A percentile compares a stretch with the other conserved stretches of the same genome.
Evolutionary conservation across 2,797 vertebrate genomes (phyloP).

Genomic region (Esox masquinongy): DNA sequence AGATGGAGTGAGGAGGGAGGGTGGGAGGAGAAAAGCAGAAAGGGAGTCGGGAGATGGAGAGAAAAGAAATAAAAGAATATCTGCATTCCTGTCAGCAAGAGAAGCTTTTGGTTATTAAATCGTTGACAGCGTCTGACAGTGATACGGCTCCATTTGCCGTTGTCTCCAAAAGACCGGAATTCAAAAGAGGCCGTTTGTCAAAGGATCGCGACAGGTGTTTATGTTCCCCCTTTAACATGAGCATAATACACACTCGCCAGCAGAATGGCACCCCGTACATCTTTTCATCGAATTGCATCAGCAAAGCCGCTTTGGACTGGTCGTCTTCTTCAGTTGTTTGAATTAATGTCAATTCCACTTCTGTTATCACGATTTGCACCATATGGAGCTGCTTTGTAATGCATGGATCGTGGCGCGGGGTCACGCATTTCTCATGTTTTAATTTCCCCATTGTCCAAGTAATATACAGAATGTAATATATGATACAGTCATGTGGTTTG

Average conservation of each 20-base stretch:
- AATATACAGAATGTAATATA: too few species aligned
- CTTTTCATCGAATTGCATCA: constrained; percentile 30
- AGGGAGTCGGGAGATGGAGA: neutral
- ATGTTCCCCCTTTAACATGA: constrained; percentile 19
- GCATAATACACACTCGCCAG: constrained; percentile 13
- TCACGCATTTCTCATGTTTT: too few species aligned
- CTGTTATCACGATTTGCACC: neutral
- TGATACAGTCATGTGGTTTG: too few species aligned
- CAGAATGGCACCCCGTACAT: constrained; percentile 6
- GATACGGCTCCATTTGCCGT: constrained; percentile 51
- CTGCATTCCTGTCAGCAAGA: constrained; percentile 48
- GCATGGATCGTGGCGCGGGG: neutral
- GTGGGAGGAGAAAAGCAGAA: neutral
- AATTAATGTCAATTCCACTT: neutral
- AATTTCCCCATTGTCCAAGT: too few species aligned
- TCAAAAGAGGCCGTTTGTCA: constrained; percentile 41
- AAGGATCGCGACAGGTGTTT: constrained; percentile 46
- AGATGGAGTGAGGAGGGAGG: neutral
- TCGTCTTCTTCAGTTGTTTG: neutral
- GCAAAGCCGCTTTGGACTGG: constrained; percentile 32
- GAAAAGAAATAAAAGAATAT: constrained; percentile 33
- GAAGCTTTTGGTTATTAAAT: constrained; percentile 57
- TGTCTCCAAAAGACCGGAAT: constrained; percentile 49
- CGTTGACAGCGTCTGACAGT: constrained; percentile 58
- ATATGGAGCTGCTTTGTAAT: neutral